A percentile compares a stretch with the other conserved stretches of the same genome.
Conservation (phyloP, 2,888 invertebrate species). For the Ochropleura leucogaster region DNA sequence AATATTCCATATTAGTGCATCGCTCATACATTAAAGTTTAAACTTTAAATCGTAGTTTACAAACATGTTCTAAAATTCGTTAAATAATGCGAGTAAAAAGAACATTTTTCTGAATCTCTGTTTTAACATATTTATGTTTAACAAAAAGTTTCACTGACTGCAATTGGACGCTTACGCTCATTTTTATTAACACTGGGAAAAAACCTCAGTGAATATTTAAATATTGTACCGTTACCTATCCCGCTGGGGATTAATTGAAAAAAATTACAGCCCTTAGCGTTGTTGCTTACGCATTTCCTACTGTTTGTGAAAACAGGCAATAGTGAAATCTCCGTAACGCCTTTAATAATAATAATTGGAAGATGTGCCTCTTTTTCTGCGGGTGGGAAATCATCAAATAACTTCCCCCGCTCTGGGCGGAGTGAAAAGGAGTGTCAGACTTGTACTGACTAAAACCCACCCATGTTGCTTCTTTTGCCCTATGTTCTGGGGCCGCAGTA, state of each 20-base stretch:
- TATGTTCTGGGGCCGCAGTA: too few species aligned
- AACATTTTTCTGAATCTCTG: background rate
- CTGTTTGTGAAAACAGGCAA: background rate
- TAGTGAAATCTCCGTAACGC: background rate
- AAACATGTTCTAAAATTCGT: background rate
- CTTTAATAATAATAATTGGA: too few species aligned
- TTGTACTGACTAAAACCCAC: too few species aligned
- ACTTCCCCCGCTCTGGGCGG: too few species aligned
- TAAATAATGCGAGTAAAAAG: background rate
- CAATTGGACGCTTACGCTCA: background rate
- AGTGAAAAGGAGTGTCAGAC: too few species aligned
- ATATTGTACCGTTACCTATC: background rate
- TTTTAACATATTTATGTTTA: background rate
- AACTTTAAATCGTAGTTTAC: constrained; percentile 8
- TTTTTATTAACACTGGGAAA: background rate
- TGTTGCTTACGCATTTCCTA: background rate
- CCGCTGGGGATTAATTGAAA: background rate
- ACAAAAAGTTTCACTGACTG: background rate
- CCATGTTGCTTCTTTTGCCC: too few species aligned
- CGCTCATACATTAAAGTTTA: background rate
- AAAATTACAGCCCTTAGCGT: background rate
- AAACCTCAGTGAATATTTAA: background rate
- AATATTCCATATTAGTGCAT: constrained; percentile 5
- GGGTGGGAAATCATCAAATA: too few species aligned
- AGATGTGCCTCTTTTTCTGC: too few species aligned